These are phyloP conservation scores for Oligia fasciuncula DNA, from an alignment of 2,888 invertebrate genomes.

Conservation along the genomic window DNA sequence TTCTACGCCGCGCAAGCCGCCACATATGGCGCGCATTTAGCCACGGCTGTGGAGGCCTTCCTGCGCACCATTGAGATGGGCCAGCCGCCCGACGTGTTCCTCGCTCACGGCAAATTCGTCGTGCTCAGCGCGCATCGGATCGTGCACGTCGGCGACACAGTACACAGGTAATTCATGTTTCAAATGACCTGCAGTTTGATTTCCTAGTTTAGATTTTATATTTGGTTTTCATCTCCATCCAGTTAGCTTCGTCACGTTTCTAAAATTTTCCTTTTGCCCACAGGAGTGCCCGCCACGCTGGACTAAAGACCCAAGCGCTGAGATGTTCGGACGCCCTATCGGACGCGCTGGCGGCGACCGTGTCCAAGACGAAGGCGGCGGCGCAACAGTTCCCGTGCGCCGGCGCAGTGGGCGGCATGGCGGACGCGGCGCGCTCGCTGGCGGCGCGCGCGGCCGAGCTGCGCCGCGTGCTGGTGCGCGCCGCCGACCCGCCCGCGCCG, in stretches of 20 bases:
- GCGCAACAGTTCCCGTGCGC: constrained; percentile 98
- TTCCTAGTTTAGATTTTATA: not conserved
- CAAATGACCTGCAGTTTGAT: not conserved
- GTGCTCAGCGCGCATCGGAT: constrained; percentile 98
- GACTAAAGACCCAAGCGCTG: constrained; percentile 93
- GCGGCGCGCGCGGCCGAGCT: constrained; percentile 95
- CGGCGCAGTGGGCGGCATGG: constrained; percentile 97
- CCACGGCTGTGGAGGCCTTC: constrained; percentile 97
- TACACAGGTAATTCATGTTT: constrained; percentile 89
- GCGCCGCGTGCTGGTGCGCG: constrained; percentile 93
- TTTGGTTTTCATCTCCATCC: not conserved
- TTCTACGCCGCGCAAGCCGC: constrained; percentile 97
- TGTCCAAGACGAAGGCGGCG: constrained; percentile 96
- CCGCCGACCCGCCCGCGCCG: constrained; percentile 88
- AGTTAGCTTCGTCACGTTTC: not conserved
- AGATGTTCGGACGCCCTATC: constrained; percentile 95
- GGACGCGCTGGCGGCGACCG: constrained; percentile 95
- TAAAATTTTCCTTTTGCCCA: constrained; percentile 12
- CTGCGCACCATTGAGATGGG: constrained; percentile 97
- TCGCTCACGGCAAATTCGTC: constrained; percentile 98
- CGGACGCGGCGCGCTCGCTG: constrained; percentile 96
- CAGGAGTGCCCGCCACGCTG: constrained; percentile 94
- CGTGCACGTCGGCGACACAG: constrained; percentile 98
- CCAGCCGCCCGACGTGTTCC: constrained; percentile 97
- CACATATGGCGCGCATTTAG: constrained; percentile 95